phyloP scores from a whole-genome alignment of 2,888 invertebrate species.

The Chrysolina haemoptera region DNA sequence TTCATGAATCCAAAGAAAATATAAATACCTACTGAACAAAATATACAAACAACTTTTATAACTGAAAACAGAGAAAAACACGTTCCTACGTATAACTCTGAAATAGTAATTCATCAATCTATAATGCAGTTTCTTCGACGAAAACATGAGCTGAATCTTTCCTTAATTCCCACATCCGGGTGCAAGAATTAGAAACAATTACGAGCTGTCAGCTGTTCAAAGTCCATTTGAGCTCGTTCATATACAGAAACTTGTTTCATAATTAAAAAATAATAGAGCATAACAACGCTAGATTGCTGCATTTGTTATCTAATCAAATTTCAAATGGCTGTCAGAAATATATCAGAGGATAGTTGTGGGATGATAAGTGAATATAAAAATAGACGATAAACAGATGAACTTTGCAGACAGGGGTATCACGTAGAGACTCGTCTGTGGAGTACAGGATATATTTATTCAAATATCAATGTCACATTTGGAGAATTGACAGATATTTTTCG shows the following conservation, averaged over 20 bases:
- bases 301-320: slow-evolving; percentile 4
- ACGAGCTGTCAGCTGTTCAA: slow-evolving; percentile 1
- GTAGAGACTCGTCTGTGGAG: too few relatives aligned
- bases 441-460: too few relatives aligned
- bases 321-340: not conserved
- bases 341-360: not conserved
- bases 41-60: too few relatives aligned
- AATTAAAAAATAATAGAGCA: slow-evolving; percentile 5
- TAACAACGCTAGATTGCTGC: not conserved
- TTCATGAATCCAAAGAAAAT: too few relatives aligned
- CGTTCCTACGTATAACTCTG: too few relatives aligned
- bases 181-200: not conserved
- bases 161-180: slow-evolving; percentile 14
- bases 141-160: not conserved
- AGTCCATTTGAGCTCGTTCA: not conserved
- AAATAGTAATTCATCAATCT: too few relatives aligned
- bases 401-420: not conserved
- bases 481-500: too few relatives aligned
- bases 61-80: too few relatives aligned
- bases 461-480: too few relatives aligned
- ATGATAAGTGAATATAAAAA: not conserved
- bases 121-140: not conserved
- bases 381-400: not conserved
- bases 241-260: not conserved
- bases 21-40: too few relatives aligned